Evolutionary conservation across 1,140 invertebrate genomes (phyloP), one percentile per base, ranked within the genome.

Genomic region (Bombus turneri): DNA sequence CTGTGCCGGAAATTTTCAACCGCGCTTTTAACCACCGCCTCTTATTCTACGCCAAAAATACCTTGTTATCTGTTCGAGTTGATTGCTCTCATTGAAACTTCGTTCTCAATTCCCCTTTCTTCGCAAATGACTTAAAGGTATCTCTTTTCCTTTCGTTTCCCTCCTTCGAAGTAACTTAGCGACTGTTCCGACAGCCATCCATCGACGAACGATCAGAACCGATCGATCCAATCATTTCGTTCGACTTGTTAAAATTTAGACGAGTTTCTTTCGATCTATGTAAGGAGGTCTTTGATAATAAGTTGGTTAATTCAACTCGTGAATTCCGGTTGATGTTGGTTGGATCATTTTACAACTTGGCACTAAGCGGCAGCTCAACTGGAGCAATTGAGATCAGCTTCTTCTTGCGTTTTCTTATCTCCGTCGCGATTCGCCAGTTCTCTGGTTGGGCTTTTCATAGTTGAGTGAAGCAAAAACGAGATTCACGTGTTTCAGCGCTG

Each of bases 41-140:
- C 47, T 18, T 53, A 53, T 53, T 53, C 47, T 53, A 53, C 39
- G 2, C 25, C 13, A 53, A 71, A 78, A 78, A 47, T 62, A 78
- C 31, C 43, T 47, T 3, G 39, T 8, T 62, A 47, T 84, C 78
- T 78, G 9, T 66, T 37, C 37, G 39, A 59, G 39, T 71, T 47
- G 74, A 84, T 78, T 78, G 66, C 66, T 71, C 78, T 59, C 28
- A 43, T 59, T 37, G 74, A 83, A 69, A n/a, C n/a, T 75, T 28
- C n/a, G 47, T 6, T 41, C n/a, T 39, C 25, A 3, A 28, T 57
- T 37, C 22, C 4, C 22, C 47, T 18, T 39, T 78, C 13, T 62
- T 71, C 15, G 25, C n/a, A 37, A n/a, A 41, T 15, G 64, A 84
- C 37, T 71, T 37, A 25, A 62, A 39, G 2, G 41, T 43, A 34